phyloP scores from a whole-genome alignment of 2,797 vertebrate species.

The Cuculus canorus region DNA sequence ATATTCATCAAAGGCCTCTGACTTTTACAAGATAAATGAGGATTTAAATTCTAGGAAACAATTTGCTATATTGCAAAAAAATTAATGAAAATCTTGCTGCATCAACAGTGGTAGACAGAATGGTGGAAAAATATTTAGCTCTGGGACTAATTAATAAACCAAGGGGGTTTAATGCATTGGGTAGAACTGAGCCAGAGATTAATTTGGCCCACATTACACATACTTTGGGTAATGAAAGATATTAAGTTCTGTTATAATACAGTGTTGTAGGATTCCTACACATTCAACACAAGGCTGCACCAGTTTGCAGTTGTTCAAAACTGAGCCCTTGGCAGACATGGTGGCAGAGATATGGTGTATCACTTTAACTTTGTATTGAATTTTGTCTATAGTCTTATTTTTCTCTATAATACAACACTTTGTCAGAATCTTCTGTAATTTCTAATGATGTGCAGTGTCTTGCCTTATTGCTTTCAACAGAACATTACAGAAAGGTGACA shows the following conservation, averaged over 20 bases:
- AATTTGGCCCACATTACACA: neutral
- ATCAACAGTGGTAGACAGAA: constrained; percentile 6
- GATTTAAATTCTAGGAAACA: constrained; percentile 48
- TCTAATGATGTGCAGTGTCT: neutral
- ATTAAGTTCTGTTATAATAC: neutral
- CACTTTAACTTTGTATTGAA: neutral
- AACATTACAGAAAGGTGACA: neutral
- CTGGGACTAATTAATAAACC: constrained; percentile 59
- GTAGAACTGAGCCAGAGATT: constrained; percentile 13
- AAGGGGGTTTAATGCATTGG: constrained; percentile 18
- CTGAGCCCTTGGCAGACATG: neutral
- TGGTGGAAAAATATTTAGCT: constrained; percentile 47
- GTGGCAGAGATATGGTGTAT: neutral
- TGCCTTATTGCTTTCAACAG: neutral
- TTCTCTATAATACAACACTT: neutral
- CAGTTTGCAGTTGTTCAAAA: neutral
- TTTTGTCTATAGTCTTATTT: neutral
- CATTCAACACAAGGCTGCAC: neutral
- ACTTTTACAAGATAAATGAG: constrained; percentile 45
- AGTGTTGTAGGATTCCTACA: neutral
- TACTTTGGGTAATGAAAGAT: neutral
- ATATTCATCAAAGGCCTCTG: neutral
- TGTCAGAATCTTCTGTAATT: neutral
- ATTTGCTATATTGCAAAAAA: constrained; percentile 53
- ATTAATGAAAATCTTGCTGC: constrained; percentile 58